Percentiles rank a stretch among this genome's conserved stretches.
These are phyloP conservation scores for Elymnias hypermnestra DNA, from an alignment of 1,140 invertebrate species.

Conservation along the genomic window DNA sequence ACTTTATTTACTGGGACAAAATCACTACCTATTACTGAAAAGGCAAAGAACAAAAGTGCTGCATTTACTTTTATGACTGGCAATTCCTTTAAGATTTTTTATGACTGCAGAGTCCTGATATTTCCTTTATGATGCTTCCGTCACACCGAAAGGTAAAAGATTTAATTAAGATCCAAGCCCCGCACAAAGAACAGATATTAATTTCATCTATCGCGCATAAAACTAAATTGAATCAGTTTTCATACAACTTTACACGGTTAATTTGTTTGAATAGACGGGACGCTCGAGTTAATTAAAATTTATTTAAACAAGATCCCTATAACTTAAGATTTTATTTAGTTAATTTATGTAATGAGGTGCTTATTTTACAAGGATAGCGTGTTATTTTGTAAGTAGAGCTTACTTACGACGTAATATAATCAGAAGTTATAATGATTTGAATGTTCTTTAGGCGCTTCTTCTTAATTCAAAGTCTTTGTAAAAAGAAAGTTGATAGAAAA, in stretches of 20 bases:
- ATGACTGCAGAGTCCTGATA: constrained; percentile 18
- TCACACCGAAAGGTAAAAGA: constrained; percentile 12
- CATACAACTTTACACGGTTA: constrained; percentile 20
- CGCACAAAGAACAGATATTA: constrained; percentile 13
- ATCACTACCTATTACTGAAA: constrained; percentile 24
- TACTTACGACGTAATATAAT: no score
- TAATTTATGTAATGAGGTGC: neutral
- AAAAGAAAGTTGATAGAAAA: no score
- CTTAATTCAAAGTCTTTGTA: no score
- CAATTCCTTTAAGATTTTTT: constrained; percentile 34
- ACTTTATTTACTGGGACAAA: constrained; percentile 26
- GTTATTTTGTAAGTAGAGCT: no score
- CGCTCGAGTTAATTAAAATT: constrained; percentile 4
- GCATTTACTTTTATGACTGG: constrained; percentile 38
- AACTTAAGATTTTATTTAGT: constrained; percentile 7
- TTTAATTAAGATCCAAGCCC: constrained; percentile 21
- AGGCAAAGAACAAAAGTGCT: constrained; percentile 31
- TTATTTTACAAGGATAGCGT: no score
- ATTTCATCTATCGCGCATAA: constrained; percentile 24
- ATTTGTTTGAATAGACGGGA: constrained; percentile 15
- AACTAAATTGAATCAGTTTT: constrained; percentile 23
- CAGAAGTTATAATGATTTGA: no score
- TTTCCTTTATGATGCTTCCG: constrained; percentile 13
- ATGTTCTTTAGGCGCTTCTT: no score
- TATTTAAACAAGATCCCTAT: neutral